Evolutionary conservation across 2,888 invertebrate genomes (phyloP).

Genomic region (Drosophila subquinaria): DNA sequence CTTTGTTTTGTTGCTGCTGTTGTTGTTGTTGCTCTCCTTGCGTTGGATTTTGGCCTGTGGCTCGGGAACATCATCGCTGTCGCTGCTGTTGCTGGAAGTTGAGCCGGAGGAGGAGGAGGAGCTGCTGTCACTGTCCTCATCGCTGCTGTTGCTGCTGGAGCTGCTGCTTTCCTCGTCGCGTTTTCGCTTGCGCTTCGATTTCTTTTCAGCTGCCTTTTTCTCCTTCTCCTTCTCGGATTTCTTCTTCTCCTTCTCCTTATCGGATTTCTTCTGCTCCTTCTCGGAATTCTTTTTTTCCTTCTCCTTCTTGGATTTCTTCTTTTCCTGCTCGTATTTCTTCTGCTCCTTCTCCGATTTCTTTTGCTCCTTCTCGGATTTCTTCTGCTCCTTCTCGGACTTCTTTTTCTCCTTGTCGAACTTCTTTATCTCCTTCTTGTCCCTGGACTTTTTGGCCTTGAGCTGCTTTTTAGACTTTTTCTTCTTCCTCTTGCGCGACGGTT

Average conservation of each 20-base stretch:
- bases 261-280: constrained; percentile 35
- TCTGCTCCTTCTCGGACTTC: constrained; percentile 44
- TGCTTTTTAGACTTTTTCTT: constrained; percentile 56
- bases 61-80: constrained; percentile 51
- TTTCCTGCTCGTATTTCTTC: constrained; percentile 33
- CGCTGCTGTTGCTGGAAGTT: constrained; percentile 54
- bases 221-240: constrained; percentile 9
- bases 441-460: constrained; percentile 46
- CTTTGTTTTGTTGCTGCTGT: constrained; percentile 30
- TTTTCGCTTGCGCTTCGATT: constrained; percentile 54
- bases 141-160: constrained; percentile 45
- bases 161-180: constrained; percentile 50
- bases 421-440: constrained; percentile 42
- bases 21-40: constrained; percentile 33
- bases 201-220: constrained; percentile 57
- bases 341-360: constrained; percentile 33
- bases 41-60: constrained; percentile 48
- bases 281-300: constrained; percentile 41
- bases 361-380: constrained; percentile 46
- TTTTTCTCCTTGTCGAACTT: constrained; percentile 40
- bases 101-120: constrained; percentile 33
- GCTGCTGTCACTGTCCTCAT: constrained; percentile 33
- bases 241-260: constrained; percentile 36
- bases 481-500: constrained; percentile 54
- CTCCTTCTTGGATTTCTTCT: neutral